A percentile compares a stretch with the other conserved stretches of the same genome.
These are phyloP conservation scores for Malacoctenus gilli DNA, from an alignment of 2,797 vertebrate species.

Conservation along the genomic window DNA sequence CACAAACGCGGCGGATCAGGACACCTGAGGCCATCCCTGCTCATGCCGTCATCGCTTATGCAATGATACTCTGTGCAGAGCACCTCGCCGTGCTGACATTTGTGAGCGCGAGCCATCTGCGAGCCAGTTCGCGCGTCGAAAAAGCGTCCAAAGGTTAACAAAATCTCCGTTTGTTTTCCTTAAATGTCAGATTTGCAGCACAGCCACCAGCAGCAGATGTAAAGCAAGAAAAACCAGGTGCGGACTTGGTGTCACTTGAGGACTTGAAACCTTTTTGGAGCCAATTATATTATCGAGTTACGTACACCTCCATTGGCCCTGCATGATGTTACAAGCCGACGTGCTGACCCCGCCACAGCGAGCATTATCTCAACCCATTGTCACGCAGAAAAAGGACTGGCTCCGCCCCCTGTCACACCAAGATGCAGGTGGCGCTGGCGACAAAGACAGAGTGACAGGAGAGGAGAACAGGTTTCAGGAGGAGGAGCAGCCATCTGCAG, in stretches of 20 bases:
- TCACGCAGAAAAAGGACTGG: constrained; percentile 51
- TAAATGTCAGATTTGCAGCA: constrained; percentile 59
- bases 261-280: too few species aligned
- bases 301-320: too few species aligned
- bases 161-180: constrained; percentile 51
- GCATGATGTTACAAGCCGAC: too few species aligned
- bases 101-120: constrained; percentile 65
- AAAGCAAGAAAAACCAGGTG: too few species aligned
- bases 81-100: constrained; percentile 68
- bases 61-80: constrained; percentile 60
- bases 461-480: too few species aligned
- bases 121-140: constrained; percentile 44
- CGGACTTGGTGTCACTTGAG: too few species aligned
- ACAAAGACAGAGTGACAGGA: constrained; percentile 38
- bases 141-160: constrained; percentile 60
- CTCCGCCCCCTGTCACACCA: constrained; percentile 2
- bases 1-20: constrained; percentile 21
- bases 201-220: constrained; percentile 17
- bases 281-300: too few species aligned
- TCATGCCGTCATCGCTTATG: constrained; percentile 63
- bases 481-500: constrained; percentile 68
- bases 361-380: too few species aligned
- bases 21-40: constrained; percentile 70
- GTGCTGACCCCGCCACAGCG: too few species aligned
- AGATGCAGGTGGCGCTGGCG: background rate